Percentiles rank a stretch among this genome's conserved stretches.
phyloP scores from a whole-genome alignment of 2,888 invertebrate species.

The Tachina fera region DNA sequence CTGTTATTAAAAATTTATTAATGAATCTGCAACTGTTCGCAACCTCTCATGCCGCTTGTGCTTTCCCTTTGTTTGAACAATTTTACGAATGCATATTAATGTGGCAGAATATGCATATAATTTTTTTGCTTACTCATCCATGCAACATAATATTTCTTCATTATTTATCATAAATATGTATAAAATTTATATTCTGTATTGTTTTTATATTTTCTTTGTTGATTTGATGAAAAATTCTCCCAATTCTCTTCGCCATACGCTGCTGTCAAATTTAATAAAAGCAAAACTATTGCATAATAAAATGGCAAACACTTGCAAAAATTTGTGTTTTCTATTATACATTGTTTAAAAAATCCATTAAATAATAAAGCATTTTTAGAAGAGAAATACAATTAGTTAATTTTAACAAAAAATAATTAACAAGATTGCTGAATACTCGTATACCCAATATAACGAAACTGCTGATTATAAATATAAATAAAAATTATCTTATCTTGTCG shows the following conservation, averaged over 20 bases:
- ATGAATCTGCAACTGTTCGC: constrained; percentile 31
- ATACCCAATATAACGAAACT: too few species aligned
- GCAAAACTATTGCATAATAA: constrained; percentile 31
- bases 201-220: constrained; percentile 37
- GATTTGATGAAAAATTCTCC: constrained; percentile 16
- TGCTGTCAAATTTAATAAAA: constrained; percentile 60
- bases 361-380: too few species aligned
- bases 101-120: constrained; percentile 49
- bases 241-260: constrained; percentile 12
- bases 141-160: constrained; percentile 53
- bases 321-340: background rate
- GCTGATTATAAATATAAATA: too few species aligned
- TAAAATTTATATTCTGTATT: constrained; percentile 23
- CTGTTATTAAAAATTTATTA: constrained; percentile 57
- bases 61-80: constrained; percentile 7
- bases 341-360: too few species aligned
- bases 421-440: too few species aligned
- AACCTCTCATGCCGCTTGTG: background rate
- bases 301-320: background rate
- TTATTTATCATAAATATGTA: constrained; percentile 57
- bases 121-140: constrained; percentile 29
- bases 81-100: constrained; percentile 20
- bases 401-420: too few species aligned
- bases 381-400: too few species aligned
- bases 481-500: too few species aligned